phyloP scores from a whole-genome alignment of 2,888 invertebrate species.

The Lordiphosa andalusiaca region DNA sequence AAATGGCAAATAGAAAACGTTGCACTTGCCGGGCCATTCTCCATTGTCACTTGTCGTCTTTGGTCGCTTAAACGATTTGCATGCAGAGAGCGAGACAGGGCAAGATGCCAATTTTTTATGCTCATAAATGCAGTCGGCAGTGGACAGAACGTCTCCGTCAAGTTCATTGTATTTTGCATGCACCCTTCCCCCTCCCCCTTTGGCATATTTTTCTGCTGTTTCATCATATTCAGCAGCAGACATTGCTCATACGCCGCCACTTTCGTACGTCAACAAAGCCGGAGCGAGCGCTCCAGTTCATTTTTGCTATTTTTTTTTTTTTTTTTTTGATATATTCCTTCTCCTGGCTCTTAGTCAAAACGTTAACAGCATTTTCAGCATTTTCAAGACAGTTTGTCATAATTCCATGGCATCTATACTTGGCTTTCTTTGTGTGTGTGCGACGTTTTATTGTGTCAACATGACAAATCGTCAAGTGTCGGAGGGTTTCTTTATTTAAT shows the following conservation, averaged over 20 bases:
- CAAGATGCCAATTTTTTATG: slow-evolving; percentile 64
- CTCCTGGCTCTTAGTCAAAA: slow-evolving; percentile 38
- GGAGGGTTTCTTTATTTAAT: slow-evolving; percentile 27
- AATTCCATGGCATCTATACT: slow-evolving; percentile 66
- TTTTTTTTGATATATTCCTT: neutral
- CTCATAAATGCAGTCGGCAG: slow-evolving; percentile 62
- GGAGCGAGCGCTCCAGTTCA: slow-evolving; percentile 43
- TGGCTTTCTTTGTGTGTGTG: slow-evolving; percentile 33
- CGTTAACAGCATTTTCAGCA: slow-evolving; percentile 74
- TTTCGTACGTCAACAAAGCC: slow-evolving; percentile 53
- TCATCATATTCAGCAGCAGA: slow-evolving; percentile 74
- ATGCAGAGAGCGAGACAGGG: slow-evolving; percentile 4
- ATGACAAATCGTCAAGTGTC: slow-evolving; percentile 75
- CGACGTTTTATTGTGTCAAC: slow-evolving; percentile 70
- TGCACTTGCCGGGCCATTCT: slow-evolving; percentile 18
- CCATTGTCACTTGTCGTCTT: slow-evolving; percentile 61
- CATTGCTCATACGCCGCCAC: slow-evolving; percentile 73
- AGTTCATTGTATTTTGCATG: slow-evolving; percentile 72
- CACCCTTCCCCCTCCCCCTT: slow-evolving; percentile 4
- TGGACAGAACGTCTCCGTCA: slow-evolving; percentile 20
- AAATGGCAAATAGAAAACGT: slow-evolving; percentile 20
- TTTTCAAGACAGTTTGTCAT: slow-evolving; percentile 75
- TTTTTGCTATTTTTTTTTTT: slow-evolving; percentile 22
- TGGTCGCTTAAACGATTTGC: slow-evolving; percentile 57
- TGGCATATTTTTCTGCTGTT: slow-evolving; percentile 73